phyloP scores from a whole-genome alignment of 2,113 vertebrate species.

The Hoplias malabaricus region DNA sequence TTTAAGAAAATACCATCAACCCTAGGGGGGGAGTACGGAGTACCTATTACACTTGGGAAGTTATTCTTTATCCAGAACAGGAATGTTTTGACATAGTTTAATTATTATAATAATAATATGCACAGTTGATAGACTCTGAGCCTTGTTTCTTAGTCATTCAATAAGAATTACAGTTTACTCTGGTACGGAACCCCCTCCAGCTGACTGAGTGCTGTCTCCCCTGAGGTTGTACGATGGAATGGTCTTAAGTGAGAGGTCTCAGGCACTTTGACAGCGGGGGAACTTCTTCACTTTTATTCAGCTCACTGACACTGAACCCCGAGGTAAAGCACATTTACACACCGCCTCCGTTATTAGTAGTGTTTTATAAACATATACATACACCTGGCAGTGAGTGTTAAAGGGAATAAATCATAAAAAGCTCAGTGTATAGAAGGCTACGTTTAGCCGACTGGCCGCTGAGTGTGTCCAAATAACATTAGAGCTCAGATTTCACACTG shows the following conservation, averaged over 20 bases:
- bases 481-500: background rate
- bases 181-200: slow-evolving; percentile 33
- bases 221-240: slow-evolving; percentile 64
- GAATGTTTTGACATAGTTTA: background rate
- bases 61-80: background rate
- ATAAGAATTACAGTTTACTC: background rate
- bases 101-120: background rate
- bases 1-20: background rate
- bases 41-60: too few relatives aligned
- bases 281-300: slow-evolving; percentile 67
- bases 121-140: background rate
- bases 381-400: background rate
- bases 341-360: slow-evolving; percentile 16
- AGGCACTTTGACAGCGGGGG: slow-evolving; percentile 75
- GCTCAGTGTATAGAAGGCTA: background rate
- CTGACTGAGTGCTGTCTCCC: slow-evolving; percentile 59
- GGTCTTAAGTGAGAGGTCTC: slow-evolving; percentile 73
- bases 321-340: slow-evolving; percentile 63
- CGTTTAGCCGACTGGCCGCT: background rate
- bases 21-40: too few relatives aligned
- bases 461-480: background rate
- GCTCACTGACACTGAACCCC: slow-evolving; percentile 59
- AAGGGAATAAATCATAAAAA: background rate
- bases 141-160: background rate
- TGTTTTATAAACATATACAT: background rate